Evolutionary conservation across 2,797 vertebrate species (phyloP).

Genomic region (Staurois parvus): DNA sequence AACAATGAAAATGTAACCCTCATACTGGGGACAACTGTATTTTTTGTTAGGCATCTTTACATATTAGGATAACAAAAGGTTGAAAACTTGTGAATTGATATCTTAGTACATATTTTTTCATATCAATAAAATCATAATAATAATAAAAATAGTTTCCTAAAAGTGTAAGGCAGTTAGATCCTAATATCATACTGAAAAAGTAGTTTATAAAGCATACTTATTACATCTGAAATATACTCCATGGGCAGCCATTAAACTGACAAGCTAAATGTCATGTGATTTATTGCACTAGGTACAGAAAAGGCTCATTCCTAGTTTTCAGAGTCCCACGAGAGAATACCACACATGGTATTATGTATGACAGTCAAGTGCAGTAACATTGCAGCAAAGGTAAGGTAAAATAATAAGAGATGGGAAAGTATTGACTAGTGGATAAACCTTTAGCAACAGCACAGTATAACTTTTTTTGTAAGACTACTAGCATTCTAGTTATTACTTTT

Average conservation of each 20-base stretch:
- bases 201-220: conserved; percentile 1
- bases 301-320: conserved; percentile 31
- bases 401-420: background rate
- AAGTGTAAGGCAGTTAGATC: too few species aligned
- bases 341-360: conserved; percentile 30
- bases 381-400: background rate
- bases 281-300: conserved; percentile 44
- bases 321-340: conserved; percentile 36
- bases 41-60: too few species aligned
- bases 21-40: too few species aligned
- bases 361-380: background rate
- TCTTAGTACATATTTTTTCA: too few species aligned
- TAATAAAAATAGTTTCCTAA: too few species aligned
- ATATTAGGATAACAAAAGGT: too few species aligned
- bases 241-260: conserved; percentile 53
- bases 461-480: background rate
- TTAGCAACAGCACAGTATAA: background rate
- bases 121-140: too few species aligned
- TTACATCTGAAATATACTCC: conserved; percentile 19
- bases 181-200: too few species aligned
- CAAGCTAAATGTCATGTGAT: conserved; percentile 53
- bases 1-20: background rate
- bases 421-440: background rate
- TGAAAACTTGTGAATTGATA: too few species aligned
- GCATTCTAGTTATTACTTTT: background rate